Evolutionary conservation across 2,113 vertebrate genomes (phyloP), one percentile per base, ranked within the genome.

Genomic region (Hiodon tergisus): DNA sequence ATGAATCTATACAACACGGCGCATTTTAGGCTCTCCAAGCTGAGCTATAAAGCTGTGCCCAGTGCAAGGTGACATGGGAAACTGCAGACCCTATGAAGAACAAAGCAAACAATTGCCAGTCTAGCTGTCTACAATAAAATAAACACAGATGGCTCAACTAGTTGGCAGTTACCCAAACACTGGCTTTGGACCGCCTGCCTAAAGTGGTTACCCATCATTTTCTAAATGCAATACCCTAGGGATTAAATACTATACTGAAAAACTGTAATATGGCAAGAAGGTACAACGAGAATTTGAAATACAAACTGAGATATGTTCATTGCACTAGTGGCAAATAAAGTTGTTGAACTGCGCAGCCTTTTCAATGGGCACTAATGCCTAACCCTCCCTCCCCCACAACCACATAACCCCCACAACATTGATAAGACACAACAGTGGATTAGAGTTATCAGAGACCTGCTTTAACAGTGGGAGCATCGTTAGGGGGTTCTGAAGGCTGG

Each of bases 401-500:
- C 78, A 77, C 16, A 31, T 31, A 31, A 31, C 73, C 63, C 66
- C 16, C 75, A 83, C 80, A 80, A 78, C 5, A 58, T 82, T 77
- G 81, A 76, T 58, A 65, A 84, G 16, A 77, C 68, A 79, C 16
- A 79, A 31, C 77, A 74, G 72, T 54, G 65, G 78, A 83, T 75
- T 77, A 85, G 83, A 79, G 48, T 79, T 77, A 14, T 78, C 63
- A 76, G 16, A 84, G 82, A 92, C 90, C 91, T 92, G 90, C 89
- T 79, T 88, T 87, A 79, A 86, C 86, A 80, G 86, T 75, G 77
- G 88, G 81, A 67, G 76, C 87, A 82, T 91, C 91, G 51, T 81
- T 87, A 81, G 87, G 50, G 82, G 89, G 72, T 66, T 90, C 91
- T 87, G 90, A 75, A 73, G 88, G 85, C 88, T 87, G 84, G 87